Base-by-base conservation (phyloP, 2,797 vertebrate species). In the Discoglossus pictus region DNA sequence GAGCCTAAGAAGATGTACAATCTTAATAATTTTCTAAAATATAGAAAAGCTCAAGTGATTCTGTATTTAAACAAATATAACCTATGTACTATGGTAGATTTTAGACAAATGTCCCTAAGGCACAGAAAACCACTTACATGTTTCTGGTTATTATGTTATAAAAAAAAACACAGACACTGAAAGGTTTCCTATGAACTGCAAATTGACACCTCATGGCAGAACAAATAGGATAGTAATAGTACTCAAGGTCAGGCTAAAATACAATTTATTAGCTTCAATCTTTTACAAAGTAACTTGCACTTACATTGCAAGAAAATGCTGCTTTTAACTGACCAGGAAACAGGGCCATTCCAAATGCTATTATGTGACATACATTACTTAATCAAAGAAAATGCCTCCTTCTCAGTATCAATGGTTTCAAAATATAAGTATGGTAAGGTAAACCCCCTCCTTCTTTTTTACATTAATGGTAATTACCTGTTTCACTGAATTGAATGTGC, bases 261-360 rank as follows among this genome's bases (percentile, higher is more conserved):
- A 76, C 73, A 78, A 77, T 66, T 67, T 75, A 83, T 82, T 83
- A 74, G 81, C 72, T 84, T 83, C 56, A 12, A 74, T 84, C 83
- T 79, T 75, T 74, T 80, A 79, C 81, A 82, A 79, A 73, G 65
- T 79, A 81, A 84, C 75, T 74, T 79, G 15, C 40, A 82, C 73
- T 72, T 72, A 60, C 77, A 78, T 47, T 69, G 21, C 48, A 61
- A 52, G 47, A 61, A 69, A 69, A 69, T 69, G 66, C 58, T 46
- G 66, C 58, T 69, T 69, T 69, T 51, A 61, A 69, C 48, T 69
- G 66, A 47, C 66, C 58, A 61, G 47, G 48, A 61, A 69, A 61
- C 47, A 47, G 27, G 48, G 39, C 50, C 40, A 61, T 60, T 69
- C 27, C 42, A 69, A 35, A 43, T 61, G 66, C 50, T 53, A 40